These are phyloP conservation scores for Rhombomys opimus DNA, from an alignment of 2,113 vertebrate genomes.

Conservation along the genomic window DNA sequence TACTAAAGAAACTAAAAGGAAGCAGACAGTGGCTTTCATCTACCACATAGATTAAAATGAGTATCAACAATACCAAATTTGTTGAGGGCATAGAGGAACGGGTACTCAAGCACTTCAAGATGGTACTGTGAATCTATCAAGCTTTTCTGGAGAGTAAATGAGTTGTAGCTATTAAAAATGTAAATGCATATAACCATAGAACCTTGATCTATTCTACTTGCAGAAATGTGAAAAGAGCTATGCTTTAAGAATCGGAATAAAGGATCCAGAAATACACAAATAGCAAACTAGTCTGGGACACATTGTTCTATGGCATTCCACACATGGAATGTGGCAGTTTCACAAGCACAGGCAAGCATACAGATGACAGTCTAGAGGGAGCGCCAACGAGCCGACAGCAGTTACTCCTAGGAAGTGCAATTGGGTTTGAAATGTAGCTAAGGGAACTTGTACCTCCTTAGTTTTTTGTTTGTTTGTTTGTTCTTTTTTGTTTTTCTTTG, in stretches of 20 bases:
- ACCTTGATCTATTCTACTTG: neutral
- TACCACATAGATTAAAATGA: constrained; percentile 8
- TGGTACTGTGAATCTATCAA: neutral
- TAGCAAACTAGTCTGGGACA: neutral
- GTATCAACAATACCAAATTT: constrained; percentile 6
- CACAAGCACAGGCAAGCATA: neutral
- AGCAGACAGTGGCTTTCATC: neutral
- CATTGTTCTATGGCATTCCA: neutral
- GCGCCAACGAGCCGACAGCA: neutral
- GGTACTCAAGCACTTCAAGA: neutral
- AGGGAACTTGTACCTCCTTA: neutral
- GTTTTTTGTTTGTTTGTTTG: neutral
- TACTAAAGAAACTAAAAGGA: neutral
- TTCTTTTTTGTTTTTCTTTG: neutral
- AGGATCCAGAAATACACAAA: neutral
- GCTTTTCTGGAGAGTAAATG: neutral
- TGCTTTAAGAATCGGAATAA: neutral
- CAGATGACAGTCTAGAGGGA: neutral
- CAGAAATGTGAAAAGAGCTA: neutral
- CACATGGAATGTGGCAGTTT: neutral
- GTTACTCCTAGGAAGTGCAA: neutral
- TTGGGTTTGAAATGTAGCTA: neutral
- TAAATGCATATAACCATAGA: neutral
- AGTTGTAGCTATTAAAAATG: neutral
- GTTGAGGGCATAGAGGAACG: neutral